Evolutionary conservation across 2,797 vertebrate species (phyloP).

Genomic region (Catostomus latipinnis): DNA sequence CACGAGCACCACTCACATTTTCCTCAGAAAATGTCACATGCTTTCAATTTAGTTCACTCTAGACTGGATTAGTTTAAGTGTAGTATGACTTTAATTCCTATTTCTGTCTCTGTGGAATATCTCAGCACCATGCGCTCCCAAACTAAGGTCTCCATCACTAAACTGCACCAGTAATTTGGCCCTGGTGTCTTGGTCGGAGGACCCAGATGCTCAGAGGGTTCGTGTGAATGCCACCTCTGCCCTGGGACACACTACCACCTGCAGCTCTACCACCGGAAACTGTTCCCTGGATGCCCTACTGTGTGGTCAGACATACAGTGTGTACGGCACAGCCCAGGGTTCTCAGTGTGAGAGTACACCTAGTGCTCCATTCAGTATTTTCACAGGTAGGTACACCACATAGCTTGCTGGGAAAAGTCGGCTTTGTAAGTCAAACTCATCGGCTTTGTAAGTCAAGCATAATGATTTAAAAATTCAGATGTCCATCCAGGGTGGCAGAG

Average conservation of each 20-base stretch:
- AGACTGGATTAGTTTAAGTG: background rate
- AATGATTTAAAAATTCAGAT: too few relatives aligned
- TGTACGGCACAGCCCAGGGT: slow-evolving; percentile 62
- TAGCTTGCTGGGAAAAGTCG: background rate
- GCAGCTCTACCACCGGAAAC: slow-evolving; percentile 65
- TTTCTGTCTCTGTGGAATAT: background rate
- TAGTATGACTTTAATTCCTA: background rate
- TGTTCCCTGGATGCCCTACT: slow-evolving; percentile 68
- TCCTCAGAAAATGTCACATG: background rate
- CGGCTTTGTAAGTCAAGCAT: too few relatives aligned
- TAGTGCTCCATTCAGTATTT: slow-evolving; percentile 66
- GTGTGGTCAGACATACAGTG: slow-evolving; percentile 75
- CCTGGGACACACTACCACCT: slow-evolving; percentile 62
- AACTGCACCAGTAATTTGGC: slow-evolving; percentile 67
- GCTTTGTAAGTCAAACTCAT: too few relatives aligned
- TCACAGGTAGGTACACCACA: slow-evolving; percentile 66
- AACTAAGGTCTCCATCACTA: slow-evolving; percentile 58
- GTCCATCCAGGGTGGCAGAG: too few relatives aligned
- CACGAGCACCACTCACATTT: too few relatives aligned
- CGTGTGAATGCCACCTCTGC: slow-evolving; percentile 64
- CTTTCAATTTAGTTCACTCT: background rate
- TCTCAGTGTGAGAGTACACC: slow-evolving; percentile 67
- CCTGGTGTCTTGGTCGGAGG: slow-evolving; percentile 67
- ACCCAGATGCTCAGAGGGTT: slow-evolving; percentile 60
- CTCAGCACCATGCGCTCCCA: slow-evolving; percentile 76